Base-by-base conservation (phyloP, 1,140 invertebrate genomes). In the Leptinotarsa undecemlineata region DNA sequence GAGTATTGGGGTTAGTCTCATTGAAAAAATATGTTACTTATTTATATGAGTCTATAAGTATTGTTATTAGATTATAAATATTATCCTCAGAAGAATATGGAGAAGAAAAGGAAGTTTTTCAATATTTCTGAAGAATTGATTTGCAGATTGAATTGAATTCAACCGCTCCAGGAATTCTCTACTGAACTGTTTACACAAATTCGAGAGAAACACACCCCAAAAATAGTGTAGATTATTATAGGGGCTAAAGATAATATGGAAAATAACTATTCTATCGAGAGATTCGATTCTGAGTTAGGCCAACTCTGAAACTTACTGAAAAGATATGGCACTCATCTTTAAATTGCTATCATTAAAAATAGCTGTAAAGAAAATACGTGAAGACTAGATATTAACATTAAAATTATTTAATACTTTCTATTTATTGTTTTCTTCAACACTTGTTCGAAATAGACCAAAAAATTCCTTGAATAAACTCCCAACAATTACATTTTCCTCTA, bases 371-470 rank as follows among this genome's bases (percentile, higher is more conserved):
- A 8, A 57, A 57, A 57, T 57, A 57, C 51, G n/a, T 57, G n/a
- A 57, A 57, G 51, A 57, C 51, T 57, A 57, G 51, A 57, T 57
- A 57, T 57, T 57, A 57, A 57, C 51, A 57, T 57, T 57, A 57
- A 57, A 17, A 57, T 15, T 57, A 57, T 19, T n/a, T 57, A 57
- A 57, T 57, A 57, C 51, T 57, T 57, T 57, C 51, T 57, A 57
- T 57, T 57, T 57, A 57, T 57, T 57, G 51, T 57, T 57, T 57
- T 57, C 51, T 17, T 17, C n/a, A n/a, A 57, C 51, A 19, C 17
- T 57, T 57, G 14, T 17, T 57, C n/a, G 51, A 57, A 57, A 57
- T 19, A 57, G 51, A 57, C 51, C 51, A 57, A 57, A 57, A 57
- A 57, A 57, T 57, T 5, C 17, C 8, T 15, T 57, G 51, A 57